Evolutionary conservation across 2,113 vertebrate genomes (phyloP), one percentile per base, ranked within the genome.

Genomic region (Xenus cinereus): DNA sequence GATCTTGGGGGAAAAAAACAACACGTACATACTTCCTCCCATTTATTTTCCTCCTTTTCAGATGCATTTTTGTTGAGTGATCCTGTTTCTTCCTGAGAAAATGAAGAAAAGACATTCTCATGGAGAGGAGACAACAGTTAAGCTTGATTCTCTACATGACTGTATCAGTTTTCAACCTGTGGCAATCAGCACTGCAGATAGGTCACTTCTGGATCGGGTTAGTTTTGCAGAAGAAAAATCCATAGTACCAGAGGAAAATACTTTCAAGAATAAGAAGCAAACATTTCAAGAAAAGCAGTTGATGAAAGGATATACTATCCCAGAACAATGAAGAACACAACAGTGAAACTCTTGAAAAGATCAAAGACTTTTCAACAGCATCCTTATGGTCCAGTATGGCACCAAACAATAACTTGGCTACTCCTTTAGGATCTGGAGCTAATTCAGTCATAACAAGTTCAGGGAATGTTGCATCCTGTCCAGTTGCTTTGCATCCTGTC

Each of bases 21-120:
- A 3, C 21, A 56, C 0, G 0, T 78, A 62, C 4, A 12, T 45
- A 30, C 6, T 82, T 72, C 12, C 7, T 62, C n/a, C 19, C 12
- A 23, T 76, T 62, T 71, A 43, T 54, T 79, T 35, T 74, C 24
- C 6, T 46, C 15, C 20, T 75, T 80, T 94, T 81, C 33, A 72
- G 23, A 51, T 12, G 3, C 6, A 16, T 75, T 51, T 73, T 73
- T 84, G 6, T 46, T 90, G 24, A 53, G 5, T 62, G 17, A 81
- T 59, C 7, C 12, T 23, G 4, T 60, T 92, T 90, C 27, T 89
- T 88, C 43, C 24, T 66, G 17, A 86, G 75, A 74, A 88, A 85
- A 13, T 14, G 11, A 67, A 90, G 20, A 86, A 76, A 80, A 89
- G 1, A 6, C 5, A 51, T 85, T 83, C 17, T 74, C 16, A 8